Conservation (phyloP, 64 coral and sea anemone genomes). For the Actinia equina region DNA sequence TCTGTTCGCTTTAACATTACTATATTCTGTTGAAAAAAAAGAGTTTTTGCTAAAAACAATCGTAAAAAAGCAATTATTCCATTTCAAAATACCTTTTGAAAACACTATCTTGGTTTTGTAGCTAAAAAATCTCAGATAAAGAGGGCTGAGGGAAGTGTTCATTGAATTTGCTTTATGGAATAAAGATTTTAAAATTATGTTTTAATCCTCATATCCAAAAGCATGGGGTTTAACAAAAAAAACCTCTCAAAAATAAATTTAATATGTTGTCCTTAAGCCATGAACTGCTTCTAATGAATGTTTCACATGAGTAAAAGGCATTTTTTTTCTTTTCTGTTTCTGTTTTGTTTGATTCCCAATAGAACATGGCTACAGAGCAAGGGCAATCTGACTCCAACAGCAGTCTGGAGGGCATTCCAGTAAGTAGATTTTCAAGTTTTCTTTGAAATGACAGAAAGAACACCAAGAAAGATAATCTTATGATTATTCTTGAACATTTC, state of each 20-base stretch:
- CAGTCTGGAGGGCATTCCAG: slow-evolving; percentile 70
- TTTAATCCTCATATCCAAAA: not conserved
- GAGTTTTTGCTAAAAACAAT: not conserved
- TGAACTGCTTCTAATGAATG: not conserved
- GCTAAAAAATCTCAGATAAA: not conserved
- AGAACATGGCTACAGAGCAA: slow-evolving; percentile 89
- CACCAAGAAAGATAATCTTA: not conserved
- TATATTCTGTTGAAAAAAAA: not conserved
- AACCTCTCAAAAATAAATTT: not conserved
- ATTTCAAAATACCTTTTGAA: not conserved
- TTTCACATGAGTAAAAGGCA: not conserved
- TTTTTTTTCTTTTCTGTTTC: not conserved
- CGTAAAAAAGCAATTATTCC: not conserved
- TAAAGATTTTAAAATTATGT: not conserved
- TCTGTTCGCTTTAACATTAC: not conserved
- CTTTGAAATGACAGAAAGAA: not conserved
- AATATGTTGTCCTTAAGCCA: not conserved
- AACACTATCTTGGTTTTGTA: not conserved
- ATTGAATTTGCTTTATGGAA: not conserved
- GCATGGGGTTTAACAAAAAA: not conserved
- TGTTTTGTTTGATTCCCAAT: not conserved
- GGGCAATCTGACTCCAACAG: slow-evolving; percentile 60
- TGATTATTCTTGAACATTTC: not conserved
- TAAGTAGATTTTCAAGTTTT: slow-evolving; percentile 23
- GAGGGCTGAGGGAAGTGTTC: not conserved